Conservation (phyloP, 2,113 vertebrate species). For the Regulus satrapa region DNA sequence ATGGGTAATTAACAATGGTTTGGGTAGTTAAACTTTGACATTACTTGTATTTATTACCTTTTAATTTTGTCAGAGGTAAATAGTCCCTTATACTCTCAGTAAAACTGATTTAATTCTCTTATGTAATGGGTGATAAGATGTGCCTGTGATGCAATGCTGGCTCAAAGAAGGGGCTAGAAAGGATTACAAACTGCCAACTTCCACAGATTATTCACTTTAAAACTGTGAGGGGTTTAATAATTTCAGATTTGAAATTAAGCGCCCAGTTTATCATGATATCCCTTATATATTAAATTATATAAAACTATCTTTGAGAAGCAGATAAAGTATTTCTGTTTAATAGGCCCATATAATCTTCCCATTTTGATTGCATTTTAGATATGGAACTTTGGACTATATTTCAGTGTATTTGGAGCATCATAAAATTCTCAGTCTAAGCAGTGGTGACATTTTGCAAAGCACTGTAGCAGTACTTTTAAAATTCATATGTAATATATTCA, state of each 20-base stretch:
- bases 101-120: constrained; percentile 39
- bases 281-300: not conserved
- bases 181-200: constrained; percentile 5
- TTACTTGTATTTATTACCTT: constrained; percentile 68
- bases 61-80: constrained; percentile 65
- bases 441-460: not conserved
- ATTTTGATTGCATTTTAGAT: not conserved
- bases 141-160: constrained; percentile 1
- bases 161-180: constrained; percentile 17
- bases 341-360: not conserved
- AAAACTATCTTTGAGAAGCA: not conserved
- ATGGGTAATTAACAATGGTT: constrained; percentile 70
- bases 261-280: not conserved
- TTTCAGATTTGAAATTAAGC: constrained; percentile 1
- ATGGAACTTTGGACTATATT: not conserved
- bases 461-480: not conserved
- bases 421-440: not conserved
- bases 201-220: not conserved
- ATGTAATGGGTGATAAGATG: not conserved
- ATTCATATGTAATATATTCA: not conserved
- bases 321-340: not conserved
- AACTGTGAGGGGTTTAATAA: not conserved
- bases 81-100: constrained; percentile 29
- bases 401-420: not conserved
- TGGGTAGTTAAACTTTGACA: constrained; percentile 73